Percentiles rank a stretch among this genome's conserved stretches.
phyloP scores from a whole-genome alignment of 2,888 invertebrate genomes.

The Exephanes ischioxanthus region DNA sequence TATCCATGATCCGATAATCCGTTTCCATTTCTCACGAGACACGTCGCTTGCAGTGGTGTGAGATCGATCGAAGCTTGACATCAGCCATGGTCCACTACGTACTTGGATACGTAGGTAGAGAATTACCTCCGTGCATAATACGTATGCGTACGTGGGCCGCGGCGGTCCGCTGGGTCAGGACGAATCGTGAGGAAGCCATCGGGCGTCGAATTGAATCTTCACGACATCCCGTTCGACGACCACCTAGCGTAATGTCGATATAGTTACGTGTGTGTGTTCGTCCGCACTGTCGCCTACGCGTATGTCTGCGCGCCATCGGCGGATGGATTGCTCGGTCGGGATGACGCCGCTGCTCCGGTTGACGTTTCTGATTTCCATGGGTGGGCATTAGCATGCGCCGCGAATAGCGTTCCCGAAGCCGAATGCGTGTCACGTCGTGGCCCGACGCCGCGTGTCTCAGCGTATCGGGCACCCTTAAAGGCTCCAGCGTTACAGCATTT shows the following conservation, averaged over 20 bases:
- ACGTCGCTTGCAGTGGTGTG: conserved; percentile 7
- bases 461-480: conserved; percentile 75
- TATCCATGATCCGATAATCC: conserved; percentile 43
- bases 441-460: conserved; percentile 62
- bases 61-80: conserved; percentile 47
- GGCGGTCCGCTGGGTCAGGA: conserved; percentile 31
- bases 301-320: neutral
- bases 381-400: conserved; percentile 81
- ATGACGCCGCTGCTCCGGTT: conserved; percentile 74
- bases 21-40: conserved; percentile 52
- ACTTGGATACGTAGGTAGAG: neutral
- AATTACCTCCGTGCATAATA: conserved; percentile 42
- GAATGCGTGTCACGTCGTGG: conserved; percentile 80
- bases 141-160: conserved; percentile 25
- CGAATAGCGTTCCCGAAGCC: conserved; percentile 73
- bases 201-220: conserved; percentile 79
- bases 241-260: conserved; percentile 32
- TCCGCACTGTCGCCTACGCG: conserved; percentile 20
- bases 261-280: neutral
- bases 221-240: conserved; percentile 79
- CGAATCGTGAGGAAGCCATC: conserved; percentile 62
- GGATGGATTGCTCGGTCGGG: conserved; percentile 64
- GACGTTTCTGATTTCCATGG: conserved; percentile 80
- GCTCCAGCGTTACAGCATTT: conserved; percentile 78
- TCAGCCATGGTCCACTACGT: conserved; percentile 11